Conservation (phyloP, 2,888 invertebrate genomes). For the Diabrotica balteata region DNA sequence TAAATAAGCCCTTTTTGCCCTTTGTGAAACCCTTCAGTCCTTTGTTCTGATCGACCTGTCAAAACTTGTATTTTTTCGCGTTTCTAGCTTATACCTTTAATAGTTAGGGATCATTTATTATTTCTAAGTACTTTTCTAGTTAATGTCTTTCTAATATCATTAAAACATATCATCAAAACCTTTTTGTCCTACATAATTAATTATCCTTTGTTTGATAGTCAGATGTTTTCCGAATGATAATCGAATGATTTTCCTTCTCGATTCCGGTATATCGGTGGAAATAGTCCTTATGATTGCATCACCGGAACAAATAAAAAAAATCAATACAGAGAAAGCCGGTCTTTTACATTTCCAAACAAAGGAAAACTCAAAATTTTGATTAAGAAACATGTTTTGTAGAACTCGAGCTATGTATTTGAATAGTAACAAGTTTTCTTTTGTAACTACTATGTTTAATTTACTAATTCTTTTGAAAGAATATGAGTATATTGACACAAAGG, state of each 20-base stretch:
- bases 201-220: conserved; percentile 27
- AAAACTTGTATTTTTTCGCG: conserved; percentile 10
- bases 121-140: conserved; percentile 1
- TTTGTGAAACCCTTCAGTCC: conserved; percentile 9
- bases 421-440: too few relatives aligned
- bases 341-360: too few relatives aligned
- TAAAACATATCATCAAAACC: conserved; percentile 9
- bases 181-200: conserved; percentile 29
- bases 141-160: neutral
- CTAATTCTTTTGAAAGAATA: too few relatives aligned
- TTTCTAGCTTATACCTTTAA: neutral
- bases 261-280: conserved; percentile 5
- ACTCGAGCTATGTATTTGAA: too few relatives aligned
- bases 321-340: conserved; percentile 11
- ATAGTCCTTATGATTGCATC: conserved; percentile 24
- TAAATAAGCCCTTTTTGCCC: neutral
- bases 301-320: conserved; percentile 11
- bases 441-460: too few relatives aligned
- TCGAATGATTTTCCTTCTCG: conserved; percentile 6
- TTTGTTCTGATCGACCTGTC: conserved; percentile 26
- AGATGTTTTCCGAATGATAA: conserved; percentile 19
- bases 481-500: too few relatives aligned
- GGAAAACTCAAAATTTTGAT: too few relatives aligned
- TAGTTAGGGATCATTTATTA: neutral
- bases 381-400: too few relatives aligned